phyloP scores from a whole-genome alignment of 2,888 invertebrate species.

The Cyaniris semiargus region DNA sequence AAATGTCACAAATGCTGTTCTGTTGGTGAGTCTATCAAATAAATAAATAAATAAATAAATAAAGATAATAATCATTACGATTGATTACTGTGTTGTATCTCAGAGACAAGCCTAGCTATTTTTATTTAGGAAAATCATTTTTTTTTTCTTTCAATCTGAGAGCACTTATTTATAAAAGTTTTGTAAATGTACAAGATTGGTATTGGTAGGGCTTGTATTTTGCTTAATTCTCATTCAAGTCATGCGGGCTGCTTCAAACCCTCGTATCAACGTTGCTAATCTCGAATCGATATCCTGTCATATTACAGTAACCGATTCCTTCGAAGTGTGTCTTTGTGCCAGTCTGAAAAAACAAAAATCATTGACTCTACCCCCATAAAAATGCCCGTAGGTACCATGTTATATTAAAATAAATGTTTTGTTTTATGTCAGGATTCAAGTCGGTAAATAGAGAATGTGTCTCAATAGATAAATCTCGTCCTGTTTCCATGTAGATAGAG shows the following conservation, averaged over 20 bases:
- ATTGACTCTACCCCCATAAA: background rate
- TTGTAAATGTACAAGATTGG: background rate
- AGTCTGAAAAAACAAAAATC: background rate
- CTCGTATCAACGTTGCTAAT: slow-evolving; percentile 12
- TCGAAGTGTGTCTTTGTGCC: background rate
- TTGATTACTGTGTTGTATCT: background rate
- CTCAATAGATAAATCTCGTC: slow-evolving; percentile 4
- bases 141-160: background rate
- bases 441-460: background rate
- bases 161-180: background rate
- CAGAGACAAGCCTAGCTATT: background rate
- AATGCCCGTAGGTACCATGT: background rate
- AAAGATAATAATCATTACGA: background rate
- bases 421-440: background rate
- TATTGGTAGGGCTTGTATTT: background rate
- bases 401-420: background rate
- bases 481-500: background rate
- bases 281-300: background rate
- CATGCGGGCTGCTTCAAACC: background rate
- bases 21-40: no score
- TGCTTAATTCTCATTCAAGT: slow-evolving; percentile 14
- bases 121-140: background rate
- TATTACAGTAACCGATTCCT: background rate
- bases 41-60: no score
- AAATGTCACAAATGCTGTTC: no score